Evolutionary conservation across 2,888 invertebrate genomes (phyloP), one percentile per base, ranked within the genome.

Genomic region (Monochamus alternatus): DNA sequence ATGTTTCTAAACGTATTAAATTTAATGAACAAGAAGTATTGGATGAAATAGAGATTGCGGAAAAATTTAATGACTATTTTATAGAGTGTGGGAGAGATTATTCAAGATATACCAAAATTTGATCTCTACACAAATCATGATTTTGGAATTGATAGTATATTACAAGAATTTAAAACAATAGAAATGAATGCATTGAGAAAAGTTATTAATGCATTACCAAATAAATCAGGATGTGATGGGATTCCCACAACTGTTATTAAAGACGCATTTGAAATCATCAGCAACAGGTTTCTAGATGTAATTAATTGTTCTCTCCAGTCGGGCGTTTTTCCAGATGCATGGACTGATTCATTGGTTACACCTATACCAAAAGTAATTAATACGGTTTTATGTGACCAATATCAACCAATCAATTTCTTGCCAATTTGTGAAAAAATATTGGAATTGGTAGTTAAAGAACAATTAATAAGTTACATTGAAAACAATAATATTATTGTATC

Each of bases 211-310:
- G n/a, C n/a, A n/a, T n/a, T n/a, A n/a, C n/a, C n/a, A n/a, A n/a
- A 38, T 38, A 38, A 38, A 38, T 38, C 38, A 38, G 38, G 38
- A 47, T 47, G 12, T 38, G 38, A 38, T 38, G 38, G 38, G 38
- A 38, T 38, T 73, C 12, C 64, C 38, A 62, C 43, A 7, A 58
- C 52, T 66, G 72, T 66, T 32, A 74, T 38, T 63, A 38, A 38
- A 38, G 38, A 38, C 38, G 5, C 38, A 38, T 38, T 38, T 38
- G 38, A 38, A 38, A 38, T 38, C 38, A 38, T 38, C 38, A 5
- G 38, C 38, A 52, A 52, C 10, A 67, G 4, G 30, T 70, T 66
- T 75, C 60, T 65, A 66, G n/a, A 14, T 44, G 2, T 10, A 22
- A 2, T 62, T 9, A 55, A 43, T 51, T 0, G 9, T 4, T 30